These are phyloP conservation scores for Orchestia grillus DNA, from an alignment of 1,140 invertebrate species.

Conservation along the genomic window DNA sequence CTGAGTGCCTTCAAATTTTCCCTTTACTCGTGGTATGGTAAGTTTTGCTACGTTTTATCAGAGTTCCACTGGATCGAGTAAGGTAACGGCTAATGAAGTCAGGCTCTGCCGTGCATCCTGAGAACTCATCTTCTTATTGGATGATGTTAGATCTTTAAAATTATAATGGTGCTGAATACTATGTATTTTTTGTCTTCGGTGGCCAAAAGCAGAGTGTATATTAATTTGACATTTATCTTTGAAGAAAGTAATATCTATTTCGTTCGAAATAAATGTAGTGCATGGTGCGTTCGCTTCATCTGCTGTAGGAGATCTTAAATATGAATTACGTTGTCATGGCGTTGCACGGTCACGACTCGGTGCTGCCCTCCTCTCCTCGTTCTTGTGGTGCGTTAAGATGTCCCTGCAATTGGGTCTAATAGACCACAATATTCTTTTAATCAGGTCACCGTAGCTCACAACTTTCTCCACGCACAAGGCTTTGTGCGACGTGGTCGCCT, in stretches of 20 bases:
- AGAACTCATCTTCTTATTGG: background rate
- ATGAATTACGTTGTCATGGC: background rate
- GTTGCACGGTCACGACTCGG: background rate
- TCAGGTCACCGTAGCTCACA: background rate
- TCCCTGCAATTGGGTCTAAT: background rate
- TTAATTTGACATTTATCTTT: no score
- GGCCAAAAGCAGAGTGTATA: no score
- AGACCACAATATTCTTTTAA: slow-evolving; percentile 10
- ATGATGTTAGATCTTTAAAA: background rate
- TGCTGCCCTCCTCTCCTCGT: background rate
- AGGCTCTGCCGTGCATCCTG: background rate
- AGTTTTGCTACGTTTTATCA: background rate
- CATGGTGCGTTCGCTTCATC: no score
- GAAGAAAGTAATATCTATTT: no score
- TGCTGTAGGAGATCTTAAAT: no score
- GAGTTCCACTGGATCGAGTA: background rate
- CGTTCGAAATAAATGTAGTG: no score
- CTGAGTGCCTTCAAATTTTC: background rate
- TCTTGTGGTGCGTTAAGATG: background rate
- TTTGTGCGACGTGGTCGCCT: background rate
- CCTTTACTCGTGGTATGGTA: background rate
- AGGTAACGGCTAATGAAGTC: background rate
- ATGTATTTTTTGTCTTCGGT: no score
- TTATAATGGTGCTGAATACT: no score
- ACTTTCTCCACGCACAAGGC: background rate